Evolutionary conservation across 2,113 vertebrate species (phyloP).

Genomic region (Chlamydotis undulata): DNA sequence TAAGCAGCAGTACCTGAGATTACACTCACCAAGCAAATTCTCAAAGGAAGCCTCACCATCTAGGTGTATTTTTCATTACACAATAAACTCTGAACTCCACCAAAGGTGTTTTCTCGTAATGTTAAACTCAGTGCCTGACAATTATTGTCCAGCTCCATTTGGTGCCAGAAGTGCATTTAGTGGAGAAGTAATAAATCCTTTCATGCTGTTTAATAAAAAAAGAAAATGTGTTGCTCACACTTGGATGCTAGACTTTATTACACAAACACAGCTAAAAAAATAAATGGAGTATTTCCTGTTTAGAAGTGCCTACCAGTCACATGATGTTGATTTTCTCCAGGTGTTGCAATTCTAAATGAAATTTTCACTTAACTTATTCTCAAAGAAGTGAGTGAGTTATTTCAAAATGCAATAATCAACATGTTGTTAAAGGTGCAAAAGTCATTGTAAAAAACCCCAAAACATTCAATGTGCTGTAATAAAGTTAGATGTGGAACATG

Average conservation of each 20-base stretch:
- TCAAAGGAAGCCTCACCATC: constrained; percentile 50
- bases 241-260: constrained; percentile 57
- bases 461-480: background rate
- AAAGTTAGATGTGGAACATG: constrained; percentile 28
- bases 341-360: constrained; percentile 55
- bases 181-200: constrained; percentile 49
- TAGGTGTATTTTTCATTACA: constrained; percentile 57
- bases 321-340: constrained; percentile 64
- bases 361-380: constrained; percentile 35
- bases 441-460: constrained; percentile 28
- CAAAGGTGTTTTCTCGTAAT: constrained; percentile 51
- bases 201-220: constrained; percentile 59
- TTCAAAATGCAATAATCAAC: constrained; percentile 13
- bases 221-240: constrained; percentile 65
- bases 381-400: background rate
- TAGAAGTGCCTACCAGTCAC: constrained; percentile 39
- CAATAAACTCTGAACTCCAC: background rate
- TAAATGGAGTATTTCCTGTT: constrained; percentile 57
- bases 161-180: constrained; percentile 39
- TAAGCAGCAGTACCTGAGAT: constrained; percentile 53
- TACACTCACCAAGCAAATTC: constrained; percentile 51
- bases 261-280: constrained; percentile 57
- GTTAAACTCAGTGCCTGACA: constrained; percentile 29
- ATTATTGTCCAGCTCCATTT: constrained; percentile 24
- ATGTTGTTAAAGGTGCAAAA: constrained; percentile 49